phyloP scores from a whole-genome alignment of 2,888 invertebrate species.

The Lissonota sp. region DNA sequence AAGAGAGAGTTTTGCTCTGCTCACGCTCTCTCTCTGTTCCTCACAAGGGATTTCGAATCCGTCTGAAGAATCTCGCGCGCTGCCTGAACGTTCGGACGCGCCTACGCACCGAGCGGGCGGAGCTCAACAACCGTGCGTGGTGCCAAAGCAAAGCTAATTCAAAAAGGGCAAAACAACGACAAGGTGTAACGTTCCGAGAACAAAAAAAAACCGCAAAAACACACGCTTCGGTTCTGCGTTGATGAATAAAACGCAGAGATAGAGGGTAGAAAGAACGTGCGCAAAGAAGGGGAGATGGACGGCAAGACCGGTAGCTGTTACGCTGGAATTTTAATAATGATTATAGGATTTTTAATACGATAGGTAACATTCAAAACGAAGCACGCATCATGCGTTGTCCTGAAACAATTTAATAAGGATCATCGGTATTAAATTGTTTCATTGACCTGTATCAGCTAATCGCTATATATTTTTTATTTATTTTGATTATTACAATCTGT shows the following conservation, averaged over 20 bases:
- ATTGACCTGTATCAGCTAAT: too few species aligned
- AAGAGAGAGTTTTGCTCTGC: constrained; percentile 65
- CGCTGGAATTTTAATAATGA: constrained; percentile 84
- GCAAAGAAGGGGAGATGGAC: constrained; percentile 67
- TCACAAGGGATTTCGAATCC: constrained; percentile 42
- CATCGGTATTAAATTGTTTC: too few species aligned
- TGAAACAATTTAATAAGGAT: too few species aligned
- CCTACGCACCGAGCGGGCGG: constrained; percentile 79
- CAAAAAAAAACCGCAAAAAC: constrained; percentile 71
- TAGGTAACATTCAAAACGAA: not conserved
- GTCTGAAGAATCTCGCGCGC: constrained; percentile 61
- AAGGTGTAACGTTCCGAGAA: constrained; percentile 73
- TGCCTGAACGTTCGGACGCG: constrained; percentile 71
- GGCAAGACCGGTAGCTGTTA: constrained; percentile 83
- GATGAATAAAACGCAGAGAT: constrained; percentile 39
- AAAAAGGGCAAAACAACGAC: constrained; percentile 78
- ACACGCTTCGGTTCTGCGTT: constrained; percentile 40
- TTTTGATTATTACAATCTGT: too few species aligned
- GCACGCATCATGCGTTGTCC: too few species aligned
- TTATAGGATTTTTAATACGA: constrained; percentile 80
- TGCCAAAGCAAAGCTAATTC: constrained; percentile 80
- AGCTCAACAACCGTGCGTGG: constrained; percentile 68
- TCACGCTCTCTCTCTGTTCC: constrained; percentile 50
- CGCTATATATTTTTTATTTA: too few species aligned
- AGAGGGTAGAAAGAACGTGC: constrained; percentile 58